Base-by-base conservation (phyloP, 1,140 invertebrate species). In the Euborellia annulipes region DNA sequence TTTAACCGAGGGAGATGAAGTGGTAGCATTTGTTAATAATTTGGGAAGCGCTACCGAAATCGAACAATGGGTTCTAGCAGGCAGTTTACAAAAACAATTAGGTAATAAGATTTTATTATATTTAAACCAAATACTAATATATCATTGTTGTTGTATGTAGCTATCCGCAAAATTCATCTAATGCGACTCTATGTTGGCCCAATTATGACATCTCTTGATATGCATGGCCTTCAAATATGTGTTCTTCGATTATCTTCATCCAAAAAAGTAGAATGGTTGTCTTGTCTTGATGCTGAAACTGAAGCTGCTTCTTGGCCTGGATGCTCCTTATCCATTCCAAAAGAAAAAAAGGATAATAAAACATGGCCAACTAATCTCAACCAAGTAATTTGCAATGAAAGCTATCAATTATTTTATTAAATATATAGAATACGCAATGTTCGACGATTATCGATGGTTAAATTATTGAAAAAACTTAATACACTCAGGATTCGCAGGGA, bases 161-260 rank as follows among this genome's bases (percentile, higher is more conserved):
- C 61, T 50, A 59, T 54, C n/a, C 65, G 65, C 53, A 60, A 66
- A 3, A 67, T 84, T 2, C 58, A 53, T 22, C 62, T 79, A 2
- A 60, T 73, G 46, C 65, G 85, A 42, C 64, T 78, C 3, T 87
- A 79, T 59, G 69, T 69, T 36, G 85, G 84, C 2, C 63, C 73
- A 38, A 64, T 84, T 36, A 80, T 88, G 68, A 85, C 84, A 2
- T 88, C 85, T 0, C 64, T 89, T 40, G 78, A 89, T 52, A 88
- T 85, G 73, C 69, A 75, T 43, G 87, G 86, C 1, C 63, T 88
- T 42, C 83, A 85, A 50, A 66, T 90, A 17, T 78, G 78, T 19
- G 41, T 87, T 11, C 53, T 89, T 13, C 72, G 75, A 54, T 53
- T 84, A 36, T 63, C 61, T 6, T 54, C 66, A 20, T 50, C 59